Percentiles rank a stretch among this genome's conserved stretches.
These are phyloP conservation scores for Taurulus bubalis DNA, from an alignment of 2,113 vertebrate genomes.

Conservation along the genomic window DNA sequence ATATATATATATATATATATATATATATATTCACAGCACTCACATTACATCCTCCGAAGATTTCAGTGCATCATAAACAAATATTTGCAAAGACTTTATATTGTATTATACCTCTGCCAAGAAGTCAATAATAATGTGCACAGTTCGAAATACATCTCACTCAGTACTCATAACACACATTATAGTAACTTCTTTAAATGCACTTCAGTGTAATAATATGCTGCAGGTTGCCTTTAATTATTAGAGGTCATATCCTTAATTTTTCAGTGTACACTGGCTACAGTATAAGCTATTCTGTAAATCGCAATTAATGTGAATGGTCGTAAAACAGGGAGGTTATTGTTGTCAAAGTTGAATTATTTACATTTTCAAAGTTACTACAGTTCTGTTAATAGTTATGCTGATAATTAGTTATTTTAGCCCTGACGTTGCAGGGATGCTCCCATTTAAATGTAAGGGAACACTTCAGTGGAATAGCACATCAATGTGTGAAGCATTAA, in stretches of 20 bases:
- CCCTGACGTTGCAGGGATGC: neutral
- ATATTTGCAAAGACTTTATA: neutral
- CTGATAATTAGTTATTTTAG: neutral
- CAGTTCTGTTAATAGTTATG: no score
- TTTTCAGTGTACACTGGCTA: neutral
- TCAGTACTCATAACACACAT: neutral
- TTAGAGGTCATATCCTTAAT: neutral
- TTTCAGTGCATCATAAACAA: neutral
- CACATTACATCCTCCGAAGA: neutral
- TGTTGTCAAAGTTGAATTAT: neutral
- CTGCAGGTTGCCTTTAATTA: neutral
- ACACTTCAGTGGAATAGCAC: neutral
- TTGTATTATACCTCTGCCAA: neutral
- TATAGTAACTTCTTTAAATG: neutral
- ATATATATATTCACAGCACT: neutral
- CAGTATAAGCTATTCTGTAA: neutral
- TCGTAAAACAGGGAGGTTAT: neutral
- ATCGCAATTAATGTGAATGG: neutral
- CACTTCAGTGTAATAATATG: neutral
- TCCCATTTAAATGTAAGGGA: neutral
- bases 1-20: no score
- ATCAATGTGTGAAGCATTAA: neutral
- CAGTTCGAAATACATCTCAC: neutral
- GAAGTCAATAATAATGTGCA: neutral
- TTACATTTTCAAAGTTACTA: neutral